Evolutionary conservation across 2,888 invertebrate genomes (phyloP), one percentile per base, ranked within the genome.

Genomic region (Pherbina coryleti): DNA sequence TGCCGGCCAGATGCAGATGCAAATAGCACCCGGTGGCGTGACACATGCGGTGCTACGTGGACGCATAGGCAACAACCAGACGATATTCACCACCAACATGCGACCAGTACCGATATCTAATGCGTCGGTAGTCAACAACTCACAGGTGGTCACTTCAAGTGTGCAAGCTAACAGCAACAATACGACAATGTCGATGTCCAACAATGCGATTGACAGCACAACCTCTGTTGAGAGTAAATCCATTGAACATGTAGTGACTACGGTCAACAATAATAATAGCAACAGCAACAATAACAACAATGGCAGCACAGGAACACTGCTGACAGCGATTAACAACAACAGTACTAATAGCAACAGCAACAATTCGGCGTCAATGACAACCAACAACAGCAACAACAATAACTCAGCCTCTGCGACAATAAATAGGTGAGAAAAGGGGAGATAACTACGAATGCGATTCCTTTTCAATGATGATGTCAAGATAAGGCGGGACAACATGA

Each of bases 371-470:
- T 75, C 77, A 55, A 76, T 78, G 76, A 74, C 76, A 72, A 77
- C 82, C 82, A 80, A 79, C 77, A 78, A 80, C 67, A 79, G 82
- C 82, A 77, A 83, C 85, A 80, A 85, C 87, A 79, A 31, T 67
- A 64, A 72, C 19, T 62, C 62, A 19, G 79, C 77, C 75, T 77
- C 85, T 75, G 84, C 85, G 80, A 88, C 89, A 78, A 89, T 89
- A 85, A 90, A 90, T 83, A 90, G 90, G 89, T 90, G 90, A 90
- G 89, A 89, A 87, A 85, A 86, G 88, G 87, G 84, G 81, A 89
- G 89, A 88, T 89, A 89, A 87, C 90, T 88, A 85, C 84, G 83
- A 82, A 83, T 83, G 79, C 82, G 84, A 83, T 82, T 83, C 83
- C 34, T 78, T 79, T 79, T 78, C 77, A 75, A 79, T 76, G 77